Percentiles rank a stretch among this genome's conserved stretches.
phyloP scores from a whole-genome alignment of 1,140 invertebrate species.

The Ladona fulva region DNA sequence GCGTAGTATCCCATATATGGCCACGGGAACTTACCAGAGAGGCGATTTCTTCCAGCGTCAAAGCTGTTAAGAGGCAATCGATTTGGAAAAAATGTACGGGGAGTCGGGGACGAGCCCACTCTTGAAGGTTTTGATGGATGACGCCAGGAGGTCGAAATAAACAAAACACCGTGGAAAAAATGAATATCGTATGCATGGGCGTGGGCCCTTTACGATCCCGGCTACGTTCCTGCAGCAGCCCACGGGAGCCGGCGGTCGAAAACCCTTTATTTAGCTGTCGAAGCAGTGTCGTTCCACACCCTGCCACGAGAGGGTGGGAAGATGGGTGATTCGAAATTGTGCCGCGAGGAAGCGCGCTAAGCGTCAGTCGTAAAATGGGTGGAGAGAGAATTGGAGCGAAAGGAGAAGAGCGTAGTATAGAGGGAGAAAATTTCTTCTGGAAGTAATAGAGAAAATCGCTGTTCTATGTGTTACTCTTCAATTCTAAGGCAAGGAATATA shows the following conservation, averaged over 20 bases:
- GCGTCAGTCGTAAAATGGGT: background rate
- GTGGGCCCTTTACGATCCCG: background rate
- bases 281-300: background rate
- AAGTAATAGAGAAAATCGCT: no score
- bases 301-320: background rate
- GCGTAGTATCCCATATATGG: no score
- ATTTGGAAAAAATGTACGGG: no score
- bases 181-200: background rate
- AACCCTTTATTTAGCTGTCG: slow-evolving; percentile 4
- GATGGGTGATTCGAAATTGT: background rate
- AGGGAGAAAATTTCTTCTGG: no score
- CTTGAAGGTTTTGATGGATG: background rate
- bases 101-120: no score
- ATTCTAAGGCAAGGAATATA: no score
- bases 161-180: background rate
- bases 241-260: background rate
- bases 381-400: no score
- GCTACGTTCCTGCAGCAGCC: background rate
- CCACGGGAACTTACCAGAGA: no score
- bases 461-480: no score
- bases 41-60: no score
- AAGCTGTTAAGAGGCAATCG: no score
- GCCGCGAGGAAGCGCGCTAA: background rate
- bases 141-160: background rate
- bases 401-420: no score